Base-by-base conservation (phyloP, 2,113 vertebrate genomes). In the Paratilapia polleni region DNA sequence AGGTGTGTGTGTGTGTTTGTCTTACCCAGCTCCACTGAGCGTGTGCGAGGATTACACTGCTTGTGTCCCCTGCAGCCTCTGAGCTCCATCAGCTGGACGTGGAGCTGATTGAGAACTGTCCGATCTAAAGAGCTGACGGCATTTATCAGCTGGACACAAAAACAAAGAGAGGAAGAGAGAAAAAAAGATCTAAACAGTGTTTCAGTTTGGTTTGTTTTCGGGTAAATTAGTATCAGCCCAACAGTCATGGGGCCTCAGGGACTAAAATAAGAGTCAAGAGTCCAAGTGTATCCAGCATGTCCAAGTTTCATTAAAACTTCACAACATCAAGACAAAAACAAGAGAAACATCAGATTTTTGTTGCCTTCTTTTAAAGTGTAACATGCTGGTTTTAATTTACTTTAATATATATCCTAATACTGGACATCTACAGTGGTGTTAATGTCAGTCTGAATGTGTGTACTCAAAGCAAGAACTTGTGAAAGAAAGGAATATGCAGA, bases 61-160 rank as follows among this genome's bases (percentile, higher is more conserved):
- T 97, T 98, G 89, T 97, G 97, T 3, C 98, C 98, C 80, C 94
- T 97, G 94, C 98, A 99, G 87, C 96, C 97, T 85, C 97, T 90
- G 28, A 99, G 95, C 94, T 98, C 98, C 98, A 98, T 98, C 84
- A 99, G 97, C 94, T 99, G 96, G 19, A 98, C 87, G 0, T 99
- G 97, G 6, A 99, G 95, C 87, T 97, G 96, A 47, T 99, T 98
- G 61, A 99, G 97, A 56, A 99, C 70, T 0, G 96, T 96, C 34
- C 97, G 94, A 63, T 98, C 97, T 22, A 99, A 92, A 0, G 96
- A 97, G 83, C 97, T 97, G 85, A 99, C 97, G 0, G 96, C 97
- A 0, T 99, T 99, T 59, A 99, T 97, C 59, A 99, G 86, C 98
- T 99, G 84, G 20, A 77, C 22, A 49, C 10, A 59, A 1, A 81